Base-by-base conservation (phyloP, 1,140 invertebrate species). In the Cyrtorhinus lividipennis region DNA sequence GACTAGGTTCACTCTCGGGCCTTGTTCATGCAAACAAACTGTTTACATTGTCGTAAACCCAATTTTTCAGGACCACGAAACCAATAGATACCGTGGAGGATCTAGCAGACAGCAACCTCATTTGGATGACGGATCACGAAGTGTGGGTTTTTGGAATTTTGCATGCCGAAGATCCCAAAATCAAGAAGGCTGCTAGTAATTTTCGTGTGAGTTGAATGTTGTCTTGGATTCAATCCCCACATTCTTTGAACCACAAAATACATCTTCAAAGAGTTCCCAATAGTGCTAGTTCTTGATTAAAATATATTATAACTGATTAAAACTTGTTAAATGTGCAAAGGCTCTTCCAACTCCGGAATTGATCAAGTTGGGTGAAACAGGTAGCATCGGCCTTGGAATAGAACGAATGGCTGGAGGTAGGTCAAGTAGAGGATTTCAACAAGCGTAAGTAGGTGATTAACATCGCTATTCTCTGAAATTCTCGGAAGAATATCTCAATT, bases 51-150 rank as follows among this genome's bases (percentile, higher is more conserved):
- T n/a, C n/a, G n/a, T n/a, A n/a, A n/a, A n/a, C n/a, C n/a, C n/a
- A n/a, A n/a, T n/a, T n/a, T n/a, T 38, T 10, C 20, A 58, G 56
- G 20, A 24, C 25, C 2, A 58, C 56, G 8, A 58, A 58, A 58
- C 56, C 56, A 22, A 58, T 58, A 8, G 24, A 58, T 25, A 23
- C 56, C 5, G 22, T 24, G 3, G 22, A 5, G 3, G 56, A 58
- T 24, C 22, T 58, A 5, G 56, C 56, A 15, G 23, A 58, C 2
- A 58, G 56, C 24, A 22, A 25, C 10, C 12, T 58, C 5, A 27
- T 58, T 12, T 58, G 56, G 56, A 24, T 24, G 22, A 27, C 56
- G 2, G 56, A 58, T 25, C 56, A 58, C 26, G 56, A 58, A 24
- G 56, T 58, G 22, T 58, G 56, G 56, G 25, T 24, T 12, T 58